Base-by-base conservation (phyloP, 2,888 invertebrate species). In the Oligia latruncula region DNA sequence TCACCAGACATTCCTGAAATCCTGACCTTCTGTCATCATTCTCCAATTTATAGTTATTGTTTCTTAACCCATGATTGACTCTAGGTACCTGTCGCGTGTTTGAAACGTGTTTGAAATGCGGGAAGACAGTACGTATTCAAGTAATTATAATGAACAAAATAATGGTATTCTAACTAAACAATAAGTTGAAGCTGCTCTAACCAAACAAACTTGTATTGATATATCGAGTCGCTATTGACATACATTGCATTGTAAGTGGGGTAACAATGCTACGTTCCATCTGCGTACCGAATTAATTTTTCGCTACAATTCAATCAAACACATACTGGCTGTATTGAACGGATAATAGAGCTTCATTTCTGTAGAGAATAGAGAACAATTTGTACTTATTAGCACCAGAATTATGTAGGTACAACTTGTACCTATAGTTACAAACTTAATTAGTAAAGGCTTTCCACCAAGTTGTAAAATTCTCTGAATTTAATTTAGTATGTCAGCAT, bases 251-350 rank as follows among this genome's bases (percentile, higher is more conserved):
- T 84, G 72, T 77, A 55, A 46, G 60, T 83, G 81, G 78, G 87
- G 83, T 87, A 83, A 85, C 87, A 87, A 87, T 83, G 75, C 74
- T 80, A 13, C n/a, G 52, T 55, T 68, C 65, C 79, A 78, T 64
- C n/a, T 76, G 71, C 77, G 78, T 75, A 73, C n/a, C 49, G 52
- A 85, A 87, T 85, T 46, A 35, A 80, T 87, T 87, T 80, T 58
- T 80, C 81, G 81, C 67, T 78, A 66, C 70, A 81, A 77, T 84
- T 85, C 62, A 80, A 77, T 85, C 68, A 71, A 58, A 46, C 64
- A 74, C 65, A 46, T 77, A 64, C 62, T 60, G n/a, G 55, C 68
- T 23, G 29, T 43, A 43, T 74, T 66, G 17, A 58, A 74, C 23
- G 49, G 60, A 49, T 62, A 77, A 66, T 75, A 74, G 8, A 68